Base-by-base conservation (phyloP, 1,140 invertebrate genomes). In the Melipona quadrifasciata region DNA sequence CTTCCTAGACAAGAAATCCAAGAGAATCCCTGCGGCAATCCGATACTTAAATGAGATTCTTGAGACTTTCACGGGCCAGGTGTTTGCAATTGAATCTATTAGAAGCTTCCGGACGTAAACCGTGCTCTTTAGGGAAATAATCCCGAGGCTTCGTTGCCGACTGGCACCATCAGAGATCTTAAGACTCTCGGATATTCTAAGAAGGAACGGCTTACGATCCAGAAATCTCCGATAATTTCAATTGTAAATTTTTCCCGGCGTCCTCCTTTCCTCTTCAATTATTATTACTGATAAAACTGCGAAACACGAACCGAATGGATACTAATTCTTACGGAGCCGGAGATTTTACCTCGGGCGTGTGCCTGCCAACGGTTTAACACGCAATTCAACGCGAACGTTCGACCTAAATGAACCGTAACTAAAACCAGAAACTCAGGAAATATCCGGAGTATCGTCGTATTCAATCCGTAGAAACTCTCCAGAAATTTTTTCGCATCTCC, bases 111-210 rank as follows among this genome's bases (percentile, higher is more conserved):
- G 51, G 55, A 12, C 55, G 31, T 79, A 68, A 79, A 68, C 64
- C 77, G 39, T n/a, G n/a, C 61, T 55, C 74, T 70, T 71, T 55
- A 47, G 67, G 67, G 47, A 79, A 84, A 84, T 71, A 78, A 84
- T 79, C 39, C 67, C 57, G 19, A 61, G 24, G 55, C 16, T n/a
- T n/a, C 24, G 55, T 1, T 57, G 27, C 5, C 16, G 17, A 21
- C n/a, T 51, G 53, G n/a, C 39, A 31, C 65, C 76, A 27, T 70
- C 67, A 16, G 24, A 31, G 24, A 27, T 55, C n/a, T 24, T n/a
- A 27, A 53, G 2, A 24, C 51, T 1, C 21, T 27, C 5, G 10
- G 68, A 61, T 73, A 51, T 58, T 61, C 57, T 11, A 12, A 53
- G 34, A 55, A 19, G 27, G 6, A 10, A 17, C 65, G 16, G 17